These are phyloP conservation scores for Euleptes europaea DNA, from an alignment of 2,113 vertebrate species.

Conservation along the genomic window DNA sequence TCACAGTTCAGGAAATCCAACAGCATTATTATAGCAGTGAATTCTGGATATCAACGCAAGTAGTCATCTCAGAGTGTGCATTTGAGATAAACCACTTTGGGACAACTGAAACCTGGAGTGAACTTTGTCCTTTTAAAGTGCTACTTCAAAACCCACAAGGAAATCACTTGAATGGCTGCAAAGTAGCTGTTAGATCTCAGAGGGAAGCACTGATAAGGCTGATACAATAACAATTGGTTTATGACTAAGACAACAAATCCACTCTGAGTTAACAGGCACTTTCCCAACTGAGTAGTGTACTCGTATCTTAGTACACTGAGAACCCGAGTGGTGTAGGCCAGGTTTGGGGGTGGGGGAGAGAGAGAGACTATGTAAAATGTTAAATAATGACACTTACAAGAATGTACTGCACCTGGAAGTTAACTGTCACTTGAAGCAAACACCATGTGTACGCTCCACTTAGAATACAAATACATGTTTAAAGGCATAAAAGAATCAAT, in stretches of 20 bases:
- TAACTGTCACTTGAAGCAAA: not conserved
- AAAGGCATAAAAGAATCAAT: not conserved
- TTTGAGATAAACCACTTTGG: conserved; percentile 55
- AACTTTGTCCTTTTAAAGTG: conserved; percentile 66
- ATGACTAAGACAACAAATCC: conserved; percentile 48
- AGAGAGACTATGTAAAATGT: no score
- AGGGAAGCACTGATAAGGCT: conserved; percentile 68
- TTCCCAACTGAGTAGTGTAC: not conserved
- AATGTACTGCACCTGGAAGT: not conserved
- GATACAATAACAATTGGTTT: conserved; percentile 55
- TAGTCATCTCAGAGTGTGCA: conserved; percentile 31
- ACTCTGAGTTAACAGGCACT: conserved; percentile 65
- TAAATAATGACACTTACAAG: not conserved
- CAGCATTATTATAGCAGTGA: not conserved
- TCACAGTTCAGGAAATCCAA: not conserved
- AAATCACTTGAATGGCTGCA: conserved; percentile 63
- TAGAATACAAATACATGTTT: conserved; percentile 21
- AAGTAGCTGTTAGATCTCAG: conserved; percentile 67
- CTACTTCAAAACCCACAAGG: conserved; percentile 71
- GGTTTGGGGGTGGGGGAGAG: no score
- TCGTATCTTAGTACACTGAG: not conserved
- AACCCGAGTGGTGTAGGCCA: no score
- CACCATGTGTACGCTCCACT: conserved; percentile 26
- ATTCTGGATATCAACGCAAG: conserved; percentile 45
- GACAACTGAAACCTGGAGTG: conserved; percentile 38